Conservation (phyloP, 2,888 invertebrate species). For the Pollenia angustigena region DNA sequence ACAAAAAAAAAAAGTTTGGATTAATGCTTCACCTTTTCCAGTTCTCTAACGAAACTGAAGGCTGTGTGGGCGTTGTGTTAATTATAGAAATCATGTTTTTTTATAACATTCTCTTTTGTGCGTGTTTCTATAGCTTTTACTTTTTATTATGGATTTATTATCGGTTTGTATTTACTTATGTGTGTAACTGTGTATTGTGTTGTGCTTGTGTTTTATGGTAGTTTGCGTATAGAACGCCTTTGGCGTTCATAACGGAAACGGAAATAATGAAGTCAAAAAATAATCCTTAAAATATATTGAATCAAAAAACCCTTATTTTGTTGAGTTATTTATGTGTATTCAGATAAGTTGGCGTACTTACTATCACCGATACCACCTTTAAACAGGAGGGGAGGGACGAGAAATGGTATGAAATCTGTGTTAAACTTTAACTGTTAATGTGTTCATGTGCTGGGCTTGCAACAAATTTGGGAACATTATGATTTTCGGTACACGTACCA, state of each 20-base stretch:
- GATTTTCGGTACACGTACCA: too few relatives aligned
- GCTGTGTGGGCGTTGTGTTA: not conserved
- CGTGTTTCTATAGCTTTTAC: not conserved
- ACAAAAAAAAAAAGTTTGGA: not conserved
- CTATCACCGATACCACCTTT: not conserved
- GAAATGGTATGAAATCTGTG: not conserved
- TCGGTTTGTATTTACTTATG: not conserved
- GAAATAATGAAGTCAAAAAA: slow-evolving; percentile 50
- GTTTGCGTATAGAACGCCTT: not conserved
- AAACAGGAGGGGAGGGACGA: not conserved
- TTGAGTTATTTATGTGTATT: slow-evolving; percentile 3
- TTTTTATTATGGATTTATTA: slow-evolving; percentile 13
- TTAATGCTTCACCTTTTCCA: not conserved
- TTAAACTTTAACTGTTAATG: not conserved
- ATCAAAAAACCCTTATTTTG: slow-evolving; percentile 15
- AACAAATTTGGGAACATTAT: too few relatives aligned
- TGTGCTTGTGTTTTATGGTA: not conserved
- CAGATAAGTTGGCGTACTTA: not conserved
- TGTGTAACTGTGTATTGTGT: not conserved
- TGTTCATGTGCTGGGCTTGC: too few relatives aligned
- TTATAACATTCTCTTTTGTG: not conserved
- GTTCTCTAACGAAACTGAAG: not conserved
- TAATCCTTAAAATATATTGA: slow-evolving; percentile 33
- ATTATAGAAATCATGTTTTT: slow-evolving; percentile 13
- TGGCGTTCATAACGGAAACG: slow-evolving; percentile 33